Evolutionary conservation across 2,797 vertebrate species (phyloP), one percentile per base, ranked within the genome.

Genomic region (Odontamblyopus lacepedii): DNA sequence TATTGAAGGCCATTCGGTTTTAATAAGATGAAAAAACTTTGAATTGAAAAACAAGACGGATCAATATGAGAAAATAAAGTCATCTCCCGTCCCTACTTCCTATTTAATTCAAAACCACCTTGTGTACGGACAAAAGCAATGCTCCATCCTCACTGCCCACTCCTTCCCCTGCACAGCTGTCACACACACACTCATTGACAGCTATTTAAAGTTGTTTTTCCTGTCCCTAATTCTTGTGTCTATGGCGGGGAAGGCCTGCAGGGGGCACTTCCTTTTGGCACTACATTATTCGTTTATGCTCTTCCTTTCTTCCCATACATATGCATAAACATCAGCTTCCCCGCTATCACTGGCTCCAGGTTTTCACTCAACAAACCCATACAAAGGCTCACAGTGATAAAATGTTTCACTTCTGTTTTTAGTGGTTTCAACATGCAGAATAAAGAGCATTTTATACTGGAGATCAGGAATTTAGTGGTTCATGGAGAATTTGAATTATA

Each of bases 171-270:
- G 51, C 80, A 80, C 88, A 91, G 82, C 82, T 85, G 89, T 68
- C 75, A 38, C 35, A 38, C 35, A 51, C 78, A 80, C 67, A 81
- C 72, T 79, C 80, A 38, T 80, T 74, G 77, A 70, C 74, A 12
- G 68, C 83, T 92, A 90, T 91, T 90, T 90, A 80, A 85, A 87
- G 78, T 69, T 19, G 38, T 60, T 83, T 90, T 90, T 86, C 88
- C 86, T 79, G 75, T 86, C 76, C 67, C 18, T 68, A 71, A 70
- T 68, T 79, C 77, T 59, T 69, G 66, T 74, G 72, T 87, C 86
- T 84, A 84, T 84, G 74, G 78, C 38, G 59, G 67, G 81, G 61
- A 35, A n/a, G 50, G 70, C 76, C 76, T 64, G 57, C 12, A 70
- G 78, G 72, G 73, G 35, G 69, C 71, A 82, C 80, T 75, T 85